Evolutionary conservation across 1,140 invertebrate genomes (phyloP).

Genomic region (Matsumurasca onukii): DNA sequence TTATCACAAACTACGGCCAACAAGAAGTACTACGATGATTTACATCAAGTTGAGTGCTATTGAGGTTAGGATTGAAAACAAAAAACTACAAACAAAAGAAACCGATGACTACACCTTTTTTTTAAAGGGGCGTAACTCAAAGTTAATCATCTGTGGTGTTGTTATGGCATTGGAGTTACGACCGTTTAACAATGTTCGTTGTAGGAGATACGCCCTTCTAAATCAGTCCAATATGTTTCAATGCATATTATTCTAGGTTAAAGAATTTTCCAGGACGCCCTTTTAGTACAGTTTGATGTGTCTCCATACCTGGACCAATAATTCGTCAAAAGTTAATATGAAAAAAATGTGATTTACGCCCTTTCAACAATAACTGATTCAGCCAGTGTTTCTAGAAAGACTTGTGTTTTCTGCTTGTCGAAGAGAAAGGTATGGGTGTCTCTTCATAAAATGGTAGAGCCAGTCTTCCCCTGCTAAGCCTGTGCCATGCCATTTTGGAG

Average conservation of each 20-base stretch:
- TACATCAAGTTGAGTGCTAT: no score
- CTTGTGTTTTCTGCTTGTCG: constrained; percentile 26
- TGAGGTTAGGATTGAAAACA: no score
- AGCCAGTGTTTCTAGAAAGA: constrained; percentile 10
- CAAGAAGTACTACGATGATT: no score
- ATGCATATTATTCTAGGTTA: not conserved
- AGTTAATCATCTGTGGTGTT: no score
- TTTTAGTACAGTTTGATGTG: constrained; percentile 2
- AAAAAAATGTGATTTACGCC: constrained; percentile 2
- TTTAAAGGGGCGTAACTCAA: no score
- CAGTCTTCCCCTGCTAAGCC: constrained; percentile 23
- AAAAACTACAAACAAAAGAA: no score
- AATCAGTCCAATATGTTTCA: not conserved
- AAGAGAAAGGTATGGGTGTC: constrained; percentile 16
- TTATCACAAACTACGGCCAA: no score
- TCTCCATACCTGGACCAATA: not conserved
- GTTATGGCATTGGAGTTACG: no score
- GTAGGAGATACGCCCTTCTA: no score
- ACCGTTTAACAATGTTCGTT: no score
- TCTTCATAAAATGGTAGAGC: constrained; percentile 27
- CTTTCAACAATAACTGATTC: no score
- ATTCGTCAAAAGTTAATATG: not conserved
- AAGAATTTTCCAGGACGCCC: not conserved
- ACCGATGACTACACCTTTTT: no score
- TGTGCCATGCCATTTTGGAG: constrained; percentile 25